Evolutionary conservation across 2,113 vertebrate species (phyloP).

Genomic region (Antechinus stuartii): DNA sequence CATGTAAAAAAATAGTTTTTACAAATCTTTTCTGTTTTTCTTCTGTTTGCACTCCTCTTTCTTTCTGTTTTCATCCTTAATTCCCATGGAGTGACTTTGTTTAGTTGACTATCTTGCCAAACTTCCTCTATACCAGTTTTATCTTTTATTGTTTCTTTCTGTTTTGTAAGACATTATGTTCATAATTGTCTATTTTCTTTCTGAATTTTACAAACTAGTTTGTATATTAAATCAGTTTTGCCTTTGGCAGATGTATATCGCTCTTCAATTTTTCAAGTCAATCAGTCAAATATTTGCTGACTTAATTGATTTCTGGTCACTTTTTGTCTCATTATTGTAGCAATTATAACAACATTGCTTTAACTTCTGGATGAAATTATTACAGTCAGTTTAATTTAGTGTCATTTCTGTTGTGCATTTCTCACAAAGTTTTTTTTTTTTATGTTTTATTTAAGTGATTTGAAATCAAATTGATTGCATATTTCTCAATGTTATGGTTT

Average conservation of each 20-base stretch:
- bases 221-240: neutral
- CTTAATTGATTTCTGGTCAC: neutral
- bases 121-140: neutral
- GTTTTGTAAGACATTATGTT: neutral
- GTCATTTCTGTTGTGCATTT: neutral
- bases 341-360: neutral
- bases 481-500: neutral
- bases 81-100: neutral
- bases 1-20: neutral
- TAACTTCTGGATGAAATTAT: neutral
- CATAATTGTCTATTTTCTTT: neutral
- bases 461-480: neutral
- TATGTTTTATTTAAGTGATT: neutral
- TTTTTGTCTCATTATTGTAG: neutral
- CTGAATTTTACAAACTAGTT: neutral
- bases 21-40: neutral
- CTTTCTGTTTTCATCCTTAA: neutral
- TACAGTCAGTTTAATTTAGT: neutral
- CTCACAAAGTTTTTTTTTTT: neutral
- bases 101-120: neutral
- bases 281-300: neutral
- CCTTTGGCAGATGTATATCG: neutral
- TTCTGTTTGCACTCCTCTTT: neutral
- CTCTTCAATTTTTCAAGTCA: neutral
- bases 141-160: neutral